Evolutionary conservation across 2,888 invertebrate species (phyloP).

Genomic region (Piscicola geometra): DNA sequence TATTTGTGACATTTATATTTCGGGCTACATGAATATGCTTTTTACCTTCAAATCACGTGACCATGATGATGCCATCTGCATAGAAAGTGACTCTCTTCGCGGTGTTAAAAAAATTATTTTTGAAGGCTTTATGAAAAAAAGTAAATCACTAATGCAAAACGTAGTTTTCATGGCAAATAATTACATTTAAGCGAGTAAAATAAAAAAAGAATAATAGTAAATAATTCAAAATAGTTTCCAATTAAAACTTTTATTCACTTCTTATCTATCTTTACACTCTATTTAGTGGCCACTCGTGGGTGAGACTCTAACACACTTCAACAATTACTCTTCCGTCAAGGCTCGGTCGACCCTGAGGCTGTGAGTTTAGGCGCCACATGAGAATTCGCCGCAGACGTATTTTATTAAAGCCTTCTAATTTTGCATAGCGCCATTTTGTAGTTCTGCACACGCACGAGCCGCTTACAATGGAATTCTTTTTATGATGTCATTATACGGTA

Average conservation of each 20-base stretch:
- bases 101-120: not conserved
- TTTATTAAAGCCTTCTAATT: not conserved
- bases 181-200: too few species aligned
- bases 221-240: too few species aligned
- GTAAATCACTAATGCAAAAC: too few species aligned
- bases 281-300: not conserved
- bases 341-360: not conserved
- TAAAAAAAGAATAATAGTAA: too few species aligned
- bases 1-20: slow-evolving; percentile 34
- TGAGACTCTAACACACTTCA: not conserved
- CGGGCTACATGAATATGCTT: slow-evolving; percentile 30
- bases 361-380: not conserved
- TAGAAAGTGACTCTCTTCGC: slow-evolving; percentile 2
- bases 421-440: slow-evolving; percentile 4
- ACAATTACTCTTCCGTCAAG: not conserved
- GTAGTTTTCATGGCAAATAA: too few species aligned
- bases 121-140: slow-evolving; percentile 1
- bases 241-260: too few species aligned
- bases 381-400: not conserved
- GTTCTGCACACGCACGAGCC: slow-evolving; percentile 11
- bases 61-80: slow-evolving; percentile 20
- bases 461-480: slow-evolving; percentile 26
- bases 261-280: not conserved
- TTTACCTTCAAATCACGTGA: slow-evolving; percentile 35
- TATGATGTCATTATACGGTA: slow-evolving; percentile 32